These are phyloP conservation scores for Glaucidium brasilianum DNA, from an alignment of 2,113 vertebrate species.

Conservation along the genomic window DNA sequence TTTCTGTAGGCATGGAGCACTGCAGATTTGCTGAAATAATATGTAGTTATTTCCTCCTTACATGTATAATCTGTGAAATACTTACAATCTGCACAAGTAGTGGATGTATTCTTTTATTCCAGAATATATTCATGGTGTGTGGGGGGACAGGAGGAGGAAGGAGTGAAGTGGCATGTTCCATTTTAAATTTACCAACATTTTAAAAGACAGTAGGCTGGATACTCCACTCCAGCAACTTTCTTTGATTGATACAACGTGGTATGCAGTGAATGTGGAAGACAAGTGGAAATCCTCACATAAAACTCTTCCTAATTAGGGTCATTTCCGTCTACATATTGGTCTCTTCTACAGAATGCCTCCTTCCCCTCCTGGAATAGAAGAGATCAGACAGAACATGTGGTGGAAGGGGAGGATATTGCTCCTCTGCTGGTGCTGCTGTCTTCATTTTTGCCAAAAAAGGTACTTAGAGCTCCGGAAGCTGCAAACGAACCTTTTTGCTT, in stretches of 20 bases:
- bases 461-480: background rate
- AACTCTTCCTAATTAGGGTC: background rate
- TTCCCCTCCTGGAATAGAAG: background rate
- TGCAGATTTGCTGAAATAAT: background rate
- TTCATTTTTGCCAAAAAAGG: background rate
- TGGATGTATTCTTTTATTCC: slow-evolving; percentile 4
- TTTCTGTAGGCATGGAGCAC: background rate
- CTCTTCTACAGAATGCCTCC: background rate
- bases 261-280: background rate
- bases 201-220: background rate
- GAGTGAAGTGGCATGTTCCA: background rate
- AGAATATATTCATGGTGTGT: background rate
- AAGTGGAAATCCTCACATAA: background rate
- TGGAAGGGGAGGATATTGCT: background rate
- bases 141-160: background rate
- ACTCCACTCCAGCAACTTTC: background rate
- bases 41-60: background rate
- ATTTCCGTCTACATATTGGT: background rate
- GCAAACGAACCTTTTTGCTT: background rate
- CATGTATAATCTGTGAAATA: background rate
- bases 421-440: background rate
- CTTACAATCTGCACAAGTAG: background rate
- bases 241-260: background rate
- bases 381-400: background rate
- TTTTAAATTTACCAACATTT: background rate